A percentile compares a stretch with the other conserved stretches of the same genome.
Evolutionary conservation across 2,888 invertebrate genomes (phyloP).

Genomic region (Archips xylosteana): DNA sequence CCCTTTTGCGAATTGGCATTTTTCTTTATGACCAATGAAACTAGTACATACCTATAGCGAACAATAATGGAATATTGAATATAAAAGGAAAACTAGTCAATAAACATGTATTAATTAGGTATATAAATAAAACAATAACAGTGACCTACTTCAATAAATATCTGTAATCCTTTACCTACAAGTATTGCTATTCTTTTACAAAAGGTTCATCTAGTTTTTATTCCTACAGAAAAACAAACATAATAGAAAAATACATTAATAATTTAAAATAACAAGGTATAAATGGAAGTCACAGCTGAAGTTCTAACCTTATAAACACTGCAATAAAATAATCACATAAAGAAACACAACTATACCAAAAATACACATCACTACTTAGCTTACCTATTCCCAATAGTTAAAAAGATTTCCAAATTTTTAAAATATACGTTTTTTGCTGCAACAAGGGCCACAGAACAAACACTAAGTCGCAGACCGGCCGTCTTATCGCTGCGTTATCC

Average conservation of each 20-base stretch:
- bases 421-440: constrained; percentile 40
- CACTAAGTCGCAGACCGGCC: constrained; percentile 61
- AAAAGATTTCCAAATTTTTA: not conserved
- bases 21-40: no score
- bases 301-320: not conserved
- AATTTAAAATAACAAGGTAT: not conserved
- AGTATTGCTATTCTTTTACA: not conserved
- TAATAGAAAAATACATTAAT: not conserved
- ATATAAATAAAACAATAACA: not conserved
- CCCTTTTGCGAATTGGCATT: no score
- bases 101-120: not conserved
- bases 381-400: constrained; percentile 34
- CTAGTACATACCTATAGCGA: no score
- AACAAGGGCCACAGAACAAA: constrained; percentile 62
- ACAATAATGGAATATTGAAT: not conserved
- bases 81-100: not conserved
- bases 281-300: not conserved
- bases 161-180: not conserved
- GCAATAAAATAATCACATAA: not conserved
- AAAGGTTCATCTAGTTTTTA: no score
- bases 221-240: no score
- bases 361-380: not conserved
- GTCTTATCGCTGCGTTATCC: constrained; percentile 70
- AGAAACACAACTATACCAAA: not conserved
- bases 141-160: not conserved